Base-by-base conservation (phyloP, 2,888 invertebrate genomes). In the Acleris holmiana region DNA sequence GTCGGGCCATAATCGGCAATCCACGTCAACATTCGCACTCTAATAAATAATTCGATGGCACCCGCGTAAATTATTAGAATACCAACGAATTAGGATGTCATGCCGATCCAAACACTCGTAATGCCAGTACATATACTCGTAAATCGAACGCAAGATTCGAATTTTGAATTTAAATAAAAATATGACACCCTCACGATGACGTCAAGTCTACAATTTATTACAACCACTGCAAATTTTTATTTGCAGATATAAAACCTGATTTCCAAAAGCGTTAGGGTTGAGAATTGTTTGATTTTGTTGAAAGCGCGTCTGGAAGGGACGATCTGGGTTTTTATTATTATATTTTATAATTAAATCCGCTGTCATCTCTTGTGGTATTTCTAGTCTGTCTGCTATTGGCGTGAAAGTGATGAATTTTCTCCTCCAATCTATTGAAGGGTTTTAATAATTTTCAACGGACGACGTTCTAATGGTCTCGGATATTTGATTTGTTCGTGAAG, bases 321-420 rank as follows among this genome's bases (percentile, higher is more conserved):
- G 88, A 76, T 84, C 82, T 83, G 83, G 84, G 79, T 85, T 84
- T 88, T 80, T 86, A 88, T 88, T 91, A 90, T 89, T 89, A 91
- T 91, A 88, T 90, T 65, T 90, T 89, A 89, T 91, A 92, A 92
- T 92, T 92, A 91, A 92, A 91, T 90, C 88, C 82, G 85, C 89
- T 90, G 91, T 89, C 91, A 91, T 88, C 86, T 86, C 84, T 85
- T 85, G 84, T 80, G 78, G 79, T 78, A 83, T 80, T 81, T 80
- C 78, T 79, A 80, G 80, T 88, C 84, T 83, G 83, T 83, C 87
- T 90, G 89, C 82, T 85, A 87, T 86, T 91, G 91, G 89, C 90
- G 88, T 84, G 84, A 82, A 86, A 81, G 77, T 82, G 85, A 85
- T 83, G 82, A 74, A 78, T 79, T 84, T 80, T 86, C 79, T 81